Conservation (phyloP, 2,797 vertebrate genomes). For the Gallinago solitaria region DNA sequence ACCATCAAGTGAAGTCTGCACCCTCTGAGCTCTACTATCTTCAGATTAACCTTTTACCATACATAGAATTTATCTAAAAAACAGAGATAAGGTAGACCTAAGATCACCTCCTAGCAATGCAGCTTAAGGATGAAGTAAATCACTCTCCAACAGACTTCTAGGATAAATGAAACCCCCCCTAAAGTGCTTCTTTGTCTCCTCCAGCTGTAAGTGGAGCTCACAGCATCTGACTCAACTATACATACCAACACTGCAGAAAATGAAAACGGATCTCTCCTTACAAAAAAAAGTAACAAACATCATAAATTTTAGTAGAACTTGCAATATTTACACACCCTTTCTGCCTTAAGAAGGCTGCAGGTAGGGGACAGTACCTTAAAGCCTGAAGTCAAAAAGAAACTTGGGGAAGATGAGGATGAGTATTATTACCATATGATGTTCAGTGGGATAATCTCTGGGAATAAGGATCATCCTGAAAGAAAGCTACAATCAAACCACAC, state of each 20-base stretch:
- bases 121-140: background rate
- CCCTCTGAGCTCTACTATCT: background rate
- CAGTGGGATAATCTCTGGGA: background rate
- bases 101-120: background rate
- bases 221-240: background rate
- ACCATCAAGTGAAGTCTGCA: background rate
- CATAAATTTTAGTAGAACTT: background rate
- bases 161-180: background rate
- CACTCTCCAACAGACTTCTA: background rate
- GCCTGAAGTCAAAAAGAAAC: background rate
- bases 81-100: background rate
- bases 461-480: background rate
- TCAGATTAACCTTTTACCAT: background rate
- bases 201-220: background rate
- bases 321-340: background rate
- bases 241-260: background rate
- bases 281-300: rapidly evolving
- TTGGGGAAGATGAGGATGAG: background rate
- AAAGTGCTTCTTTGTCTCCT: background rate
- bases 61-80: background rate
- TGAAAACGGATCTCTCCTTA: background rate
- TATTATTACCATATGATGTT: background rate
- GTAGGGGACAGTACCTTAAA: background rate
- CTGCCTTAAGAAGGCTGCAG: background rate
- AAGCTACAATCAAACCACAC: background rate